A percentile compares a stretch with the other conserved stretches of the same genome.
These are phyloP conservation scores for Tursiops truncatus DNA, from an alignment of 2,113 vertebrate genomes.

Conservation along the genomic window DNA sequence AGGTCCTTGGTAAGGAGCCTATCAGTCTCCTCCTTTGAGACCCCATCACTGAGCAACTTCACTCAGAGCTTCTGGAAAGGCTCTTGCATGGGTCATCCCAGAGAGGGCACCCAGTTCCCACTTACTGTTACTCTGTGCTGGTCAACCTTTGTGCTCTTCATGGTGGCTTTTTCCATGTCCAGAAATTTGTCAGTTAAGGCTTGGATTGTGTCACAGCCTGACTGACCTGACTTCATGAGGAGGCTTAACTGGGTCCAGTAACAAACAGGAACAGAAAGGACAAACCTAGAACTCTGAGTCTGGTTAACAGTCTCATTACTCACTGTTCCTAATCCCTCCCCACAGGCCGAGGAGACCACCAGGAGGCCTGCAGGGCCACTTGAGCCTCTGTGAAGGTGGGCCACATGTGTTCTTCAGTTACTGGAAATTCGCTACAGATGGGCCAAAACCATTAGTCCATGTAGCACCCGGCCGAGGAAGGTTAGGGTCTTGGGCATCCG, in stretches of 20 bases:
- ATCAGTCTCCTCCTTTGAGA: too few species aligned
- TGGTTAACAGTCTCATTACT: background rate
- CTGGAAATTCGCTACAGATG: background rate
- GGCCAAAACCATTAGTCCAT: background rate
- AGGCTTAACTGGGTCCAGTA: background rate
- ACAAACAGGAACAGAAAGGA: background rate
- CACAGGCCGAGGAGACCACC: background rate
- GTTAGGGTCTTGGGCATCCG: too few species aligned
- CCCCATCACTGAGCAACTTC: background rate
- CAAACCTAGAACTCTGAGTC: background rate
- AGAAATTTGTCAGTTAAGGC: background rate
- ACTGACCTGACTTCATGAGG: background rate
- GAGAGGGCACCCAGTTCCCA: background rate
- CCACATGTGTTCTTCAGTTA: too few species aligned
- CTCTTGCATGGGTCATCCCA: rapidly evolving
- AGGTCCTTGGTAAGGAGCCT: background rate
- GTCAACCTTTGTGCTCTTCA: background rate
- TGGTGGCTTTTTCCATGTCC: background rate
- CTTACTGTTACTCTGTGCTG: background rate
- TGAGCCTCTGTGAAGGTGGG: background rate
- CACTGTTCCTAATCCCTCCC: background rate
- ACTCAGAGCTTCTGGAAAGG: background rate
- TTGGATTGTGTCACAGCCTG: background rate
- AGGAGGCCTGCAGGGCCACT: background rate
- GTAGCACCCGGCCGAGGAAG: background rate